Evolutionary conservation across 2,888 invertebrate genomes (phyloP).

Genomic region (Dione vanillae): DNA sequence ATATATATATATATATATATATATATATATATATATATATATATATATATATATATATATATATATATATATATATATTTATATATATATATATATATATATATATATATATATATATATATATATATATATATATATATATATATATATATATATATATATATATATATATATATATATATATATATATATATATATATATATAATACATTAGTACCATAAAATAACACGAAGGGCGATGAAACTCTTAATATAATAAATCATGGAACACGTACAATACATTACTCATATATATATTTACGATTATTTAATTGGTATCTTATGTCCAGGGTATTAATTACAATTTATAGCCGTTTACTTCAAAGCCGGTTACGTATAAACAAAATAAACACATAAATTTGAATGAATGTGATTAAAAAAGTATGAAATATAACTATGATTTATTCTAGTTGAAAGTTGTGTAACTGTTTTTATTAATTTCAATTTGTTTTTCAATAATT

Average conservation of each 20-base stretch:
- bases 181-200: too few species aligned
- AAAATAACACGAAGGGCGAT: conserved; percentile 11
- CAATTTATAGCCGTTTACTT: conserved; percentile 62
- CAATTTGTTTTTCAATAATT: background rate
- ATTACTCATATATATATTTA: conserved; percentile 48
- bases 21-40: too few species aligned
- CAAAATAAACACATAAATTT: conserved; percentile 27
- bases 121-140: too few species aligned
- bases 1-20: too few species aligned
- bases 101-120: too few species aligned
- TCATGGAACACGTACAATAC: conserved; percentile 13
- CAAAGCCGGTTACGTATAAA: conserved; percentile 22
- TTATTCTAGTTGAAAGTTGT: conserved; percentile 8
- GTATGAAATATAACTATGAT: conserved; percentile 9
- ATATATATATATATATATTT: too few species aligned
- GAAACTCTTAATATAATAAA: conserved; percentile 21
- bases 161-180: too few species aligned
- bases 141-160: too few species aligned
- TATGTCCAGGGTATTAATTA: conserved; percentile 67
- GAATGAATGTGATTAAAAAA: conserved; percentile 1
- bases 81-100: too few species aligned
- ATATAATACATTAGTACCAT: background rate
- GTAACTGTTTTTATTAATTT: background rate
- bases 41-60: too few species aligned
- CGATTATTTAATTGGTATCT: conserved; percentile 73